Base-by-base conservation (phyloP, 2,888 invertebrate species). In the Tetragnatha montana region DNA sequence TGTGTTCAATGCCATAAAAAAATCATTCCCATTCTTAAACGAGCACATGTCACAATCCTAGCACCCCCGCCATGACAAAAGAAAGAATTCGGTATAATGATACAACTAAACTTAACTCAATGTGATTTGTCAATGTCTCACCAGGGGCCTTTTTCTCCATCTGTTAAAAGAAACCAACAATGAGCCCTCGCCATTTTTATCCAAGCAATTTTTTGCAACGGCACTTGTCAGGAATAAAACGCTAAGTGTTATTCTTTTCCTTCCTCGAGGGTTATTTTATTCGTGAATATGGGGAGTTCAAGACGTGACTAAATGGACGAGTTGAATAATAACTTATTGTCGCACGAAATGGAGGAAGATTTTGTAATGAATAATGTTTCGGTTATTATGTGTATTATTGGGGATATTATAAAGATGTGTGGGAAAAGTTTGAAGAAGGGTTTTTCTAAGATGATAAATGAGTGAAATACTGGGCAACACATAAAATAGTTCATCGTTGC, bases 101-200 rank as follows among this genome's bases (percentile, higher is more conserved):
- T n/a, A 60, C 74, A 74, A 82, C 82, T 73, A 82, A 82, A 82
- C 82, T 82, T 82, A 82, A 68, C 60, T 82, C 51, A 35, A 60
- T 82, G 82, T 74, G 51, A 82, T 82, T 82, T 82, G 82, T 82
- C 82, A 82, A 82, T 82, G 82, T 82, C 82, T 74, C 60, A 60
- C 60, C n/a, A 14, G 12, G 60, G 60, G 74, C n/a, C 71, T 60
- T 82, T 80, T 82, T 71, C 21, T 10, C 60, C 21, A n/a, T 50
- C 22, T 1, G 51, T 60, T 3, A 12, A 10, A 4, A 60, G 60
- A 60, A 60, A 60, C 60, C 17, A 60, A 60, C 60, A 60, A 60
- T 8, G 60, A 60, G 73, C 12, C 21, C 19, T 50, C 76, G n/a
- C n/a, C 10, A 1, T 50, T 76, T 76, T 50, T 76, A 50, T 49